These are phyloP conservation scores for Pseudotriccus pelzelni DNA, from an alignment of 2,797 vertebrate species.

Conservation along the genomic window DNA sequence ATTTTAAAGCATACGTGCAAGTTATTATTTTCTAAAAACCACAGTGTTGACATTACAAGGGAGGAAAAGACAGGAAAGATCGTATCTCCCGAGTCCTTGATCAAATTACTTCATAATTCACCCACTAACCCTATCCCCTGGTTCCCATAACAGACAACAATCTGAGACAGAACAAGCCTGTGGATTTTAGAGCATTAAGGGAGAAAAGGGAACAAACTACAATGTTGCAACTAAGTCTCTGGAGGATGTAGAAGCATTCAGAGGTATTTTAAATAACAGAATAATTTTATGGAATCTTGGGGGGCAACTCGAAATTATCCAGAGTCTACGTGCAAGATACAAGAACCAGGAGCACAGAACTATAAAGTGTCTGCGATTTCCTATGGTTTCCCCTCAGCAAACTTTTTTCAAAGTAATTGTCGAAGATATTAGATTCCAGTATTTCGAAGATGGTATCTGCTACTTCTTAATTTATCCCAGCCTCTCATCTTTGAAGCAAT, in stretches of 20 bases:
- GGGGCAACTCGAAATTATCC: neutral
- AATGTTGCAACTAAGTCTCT: neutral
- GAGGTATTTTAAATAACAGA: neutral
- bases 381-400: neutral
- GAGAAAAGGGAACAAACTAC: neutral
- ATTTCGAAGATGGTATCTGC: constrained; percentile 15
- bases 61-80: constrained; percentile 48
- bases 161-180: neutral
- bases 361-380: neutral
- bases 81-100: neutral
- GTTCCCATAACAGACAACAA: constrained; percentile 17
- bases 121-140: neutral
- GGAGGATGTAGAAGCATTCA: neutral
- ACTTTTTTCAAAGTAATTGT: neutral
- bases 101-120: constrained; percentile 51
- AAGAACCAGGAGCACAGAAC: neutral
- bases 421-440: neutral
- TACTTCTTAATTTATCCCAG: constrained; percentile 8
- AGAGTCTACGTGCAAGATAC: neutral
- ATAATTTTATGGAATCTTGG: neutral
- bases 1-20: constrained; percentile 13
- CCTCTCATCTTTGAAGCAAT: constrained; percentile 37
- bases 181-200: neutral
- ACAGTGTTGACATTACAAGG: constrained; percentile 57
- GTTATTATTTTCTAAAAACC: constrained; percentile 45